Evolutionary conservation across 2,113 vertebrate genomes (phyloP).

Genomic region (Lepisosteus osseus): DNA sequence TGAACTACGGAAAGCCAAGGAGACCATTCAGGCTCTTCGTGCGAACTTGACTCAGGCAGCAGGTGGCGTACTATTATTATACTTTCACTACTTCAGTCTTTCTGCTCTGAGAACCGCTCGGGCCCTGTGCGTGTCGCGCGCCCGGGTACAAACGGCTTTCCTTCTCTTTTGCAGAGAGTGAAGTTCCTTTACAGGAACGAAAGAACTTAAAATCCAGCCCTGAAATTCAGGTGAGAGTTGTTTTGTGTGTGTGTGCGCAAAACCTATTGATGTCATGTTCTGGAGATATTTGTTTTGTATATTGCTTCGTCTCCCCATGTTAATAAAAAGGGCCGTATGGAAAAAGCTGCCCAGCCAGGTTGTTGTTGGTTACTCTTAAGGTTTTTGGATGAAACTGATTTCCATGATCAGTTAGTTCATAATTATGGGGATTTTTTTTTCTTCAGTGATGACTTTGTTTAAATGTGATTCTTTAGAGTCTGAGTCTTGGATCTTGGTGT

Average conservation of each 20-base stretch:
- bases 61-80: conserved; percentile 92
- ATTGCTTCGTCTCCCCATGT: no score
- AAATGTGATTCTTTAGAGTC: no score
- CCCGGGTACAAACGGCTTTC: background rate
- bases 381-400: no score
- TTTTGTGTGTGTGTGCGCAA: background rate
- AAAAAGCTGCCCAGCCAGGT: no score
- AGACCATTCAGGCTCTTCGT: conserved; percentile 99
- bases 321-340: no score
- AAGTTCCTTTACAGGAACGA: conserved; percentile 94
- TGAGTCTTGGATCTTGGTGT: background rate
- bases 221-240: conserved; percentile 92
- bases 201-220: conserved; percentile 97
- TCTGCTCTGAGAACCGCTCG: conserved; percentile 54
- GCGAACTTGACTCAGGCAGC: conserved; percentile 99
- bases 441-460: background rate
- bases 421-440: background rate
- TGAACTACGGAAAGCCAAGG: conserved; percentile 99
- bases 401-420: no score
- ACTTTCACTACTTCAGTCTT: conserved; percentile 74
- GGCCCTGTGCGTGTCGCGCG: background rate
- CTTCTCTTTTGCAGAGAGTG: conserved; percentile 76
- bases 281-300: background rate
- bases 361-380: no score
- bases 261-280: background rate